Conservation (phyloP, 2,797 vertebrate genomes). For the Gypaetus barbatus region DNA sequence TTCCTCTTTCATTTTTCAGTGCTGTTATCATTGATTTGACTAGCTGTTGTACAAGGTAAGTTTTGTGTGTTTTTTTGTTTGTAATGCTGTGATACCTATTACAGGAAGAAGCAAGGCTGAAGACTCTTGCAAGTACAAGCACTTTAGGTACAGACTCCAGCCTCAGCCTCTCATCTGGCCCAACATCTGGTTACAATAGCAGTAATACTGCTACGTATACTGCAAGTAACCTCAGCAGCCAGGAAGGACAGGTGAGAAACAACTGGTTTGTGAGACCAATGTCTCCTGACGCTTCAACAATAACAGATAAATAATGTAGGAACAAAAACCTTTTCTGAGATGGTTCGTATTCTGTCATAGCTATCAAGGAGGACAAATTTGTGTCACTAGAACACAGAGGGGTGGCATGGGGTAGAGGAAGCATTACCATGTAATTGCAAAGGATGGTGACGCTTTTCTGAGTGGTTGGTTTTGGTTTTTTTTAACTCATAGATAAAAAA, state of each 20-base stretch:
- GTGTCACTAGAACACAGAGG: background rate
- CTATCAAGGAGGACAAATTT: background rate
- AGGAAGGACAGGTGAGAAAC: conserved; percentile 64
- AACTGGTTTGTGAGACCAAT: background rate
- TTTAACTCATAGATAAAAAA: background rate
- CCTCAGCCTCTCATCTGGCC: conserved; percentile 90
- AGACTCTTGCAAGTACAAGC: conserved; percentile 84
- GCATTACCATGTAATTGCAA: background rate
- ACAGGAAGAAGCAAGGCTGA: conserved; percentile 87
- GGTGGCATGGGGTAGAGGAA: background rate
- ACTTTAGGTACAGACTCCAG: conserved; percentile 88
- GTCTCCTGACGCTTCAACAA: background rate
- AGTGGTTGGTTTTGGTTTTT: no score
- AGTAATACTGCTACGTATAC: conserved; percentile 75
- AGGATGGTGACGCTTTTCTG: background rate
- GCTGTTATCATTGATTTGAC: background rate
- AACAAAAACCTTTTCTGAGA: background rate
- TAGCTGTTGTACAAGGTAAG: background rate
- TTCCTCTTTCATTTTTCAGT: background rate
- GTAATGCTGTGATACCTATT: background rate
- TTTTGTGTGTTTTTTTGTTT: background rate
- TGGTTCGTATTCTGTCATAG: background rate
- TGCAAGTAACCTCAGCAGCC: conserved; percentile 43
- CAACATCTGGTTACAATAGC: conserved; percentile 95
- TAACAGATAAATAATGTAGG: background rate